A percentile compares a stretch with the other conserved stretches of the same genome.
phyloP scores from a whole-genome alignment of 2,113 vertebrate species.

The Probosciger aterrimus region DNA sequence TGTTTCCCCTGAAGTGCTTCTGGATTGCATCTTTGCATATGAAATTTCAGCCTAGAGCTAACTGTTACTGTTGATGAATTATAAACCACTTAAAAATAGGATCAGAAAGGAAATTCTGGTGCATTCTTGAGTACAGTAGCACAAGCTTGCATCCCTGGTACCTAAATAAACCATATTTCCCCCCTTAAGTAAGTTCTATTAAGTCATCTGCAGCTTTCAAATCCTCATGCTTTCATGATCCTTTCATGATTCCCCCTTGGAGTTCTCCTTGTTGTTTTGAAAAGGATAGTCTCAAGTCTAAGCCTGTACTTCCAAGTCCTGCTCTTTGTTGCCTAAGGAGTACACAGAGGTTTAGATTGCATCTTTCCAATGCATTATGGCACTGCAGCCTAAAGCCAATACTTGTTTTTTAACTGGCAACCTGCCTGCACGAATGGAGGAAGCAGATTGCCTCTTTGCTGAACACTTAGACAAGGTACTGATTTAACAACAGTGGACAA shows the following conservation, averaged over 20 bases:
- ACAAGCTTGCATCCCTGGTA: background rate
- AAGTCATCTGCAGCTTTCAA: conserved; percentile 3
- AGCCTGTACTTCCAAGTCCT: conserved; percentile 57
- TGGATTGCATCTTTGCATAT: background rate
- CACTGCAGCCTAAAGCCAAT: conserved; percentile 76
- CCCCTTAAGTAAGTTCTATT: background rate
- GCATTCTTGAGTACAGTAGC: background rate
- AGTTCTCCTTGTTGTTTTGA: conserved; percentile 63
- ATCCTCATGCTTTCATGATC: background rate
- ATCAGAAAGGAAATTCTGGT: background rate
- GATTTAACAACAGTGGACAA: conserved; percentile 95
- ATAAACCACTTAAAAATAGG: background rate
- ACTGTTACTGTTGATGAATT: conserved; percentile 1
- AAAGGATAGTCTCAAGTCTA: conserved; percentile 60
- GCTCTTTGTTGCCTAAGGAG: conserved; percentile 66
- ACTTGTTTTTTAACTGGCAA: conserved; percentile 77
- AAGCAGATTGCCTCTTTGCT: conserved; percentile 84
- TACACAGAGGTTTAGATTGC: conserved; percentile 65
- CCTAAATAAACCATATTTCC: background rate
- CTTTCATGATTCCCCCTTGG: conserved; percentile 42
- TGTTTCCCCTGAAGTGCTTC: background rate
- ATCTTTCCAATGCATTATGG: conserved; percentile 76
- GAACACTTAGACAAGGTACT: conserved; percentile 81
- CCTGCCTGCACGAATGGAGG: conserved; percentile 75
- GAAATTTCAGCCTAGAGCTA: conserved; percentile 39